Percentiles rank a stretch among this genome's conserved stretches.
Conservation (phyloP, 64 coral and sea anemone species). For the Catalaphyllia jardinei region DNA sequence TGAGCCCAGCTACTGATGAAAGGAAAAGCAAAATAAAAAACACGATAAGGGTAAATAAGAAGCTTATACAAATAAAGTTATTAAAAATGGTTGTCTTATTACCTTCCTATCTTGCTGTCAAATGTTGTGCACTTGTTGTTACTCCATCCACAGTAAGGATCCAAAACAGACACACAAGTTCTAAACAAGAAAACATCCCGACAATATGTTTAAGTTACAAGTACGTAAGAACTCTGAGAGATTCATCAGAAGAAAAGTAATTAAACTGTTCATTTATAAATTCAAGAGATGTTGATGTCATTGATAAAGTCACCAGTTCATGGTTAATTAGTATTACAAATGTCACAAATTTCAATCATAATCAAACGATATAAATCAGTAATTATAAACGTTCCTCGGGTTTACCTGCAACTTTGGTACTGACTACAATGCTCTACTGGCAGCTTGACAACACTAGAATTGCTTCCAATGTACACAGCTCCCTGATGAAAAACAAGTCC, state of each 20-base stretch:
- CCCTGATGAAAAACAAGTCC: constrained; percentile 12
- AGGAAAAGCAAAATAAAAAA: background rate
- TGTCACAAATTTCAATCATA: no score
- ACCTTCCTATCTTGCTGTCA: constrained; percentile 40
- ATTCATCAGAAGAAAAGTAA: no score
- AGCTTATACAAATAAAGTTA: background rate
- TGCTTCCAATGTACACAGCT: constrained; percentile 52
- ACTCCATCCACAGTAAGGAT: constrained; percentile 93
- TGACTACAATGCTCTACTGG: constrained; percentile 18
- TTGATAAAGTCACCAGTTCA: no score
- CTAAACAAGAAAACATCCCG: background rate
- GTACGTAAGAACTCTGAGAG: no score
- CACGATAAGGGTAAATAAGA: background rate
- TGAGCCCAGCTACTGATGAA: constrained; percentile 65
- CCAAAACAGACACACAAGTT: constrained; percentile 54
- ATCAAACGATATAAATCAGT: no score
- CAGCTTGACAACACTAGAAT: constrained; percentile 33
- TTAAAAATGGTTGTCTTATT: background rate
- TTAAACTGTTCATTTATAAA: no score
- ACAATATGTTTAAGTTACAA: no score
- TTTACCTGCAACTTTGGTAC: constrained; percentile 49
- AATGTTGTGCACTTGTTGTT: constrained; percentile 61
- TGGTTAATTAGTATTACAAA: no score
- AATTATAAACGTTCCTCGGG: background rate
- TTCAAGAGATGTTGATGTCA: no score